A percentile compares a stretch with the other conserved stretches of the same genome.
Conservation (phyloP, 1,140 invertebrate species). For the Philopotamus ludificatus region DNA sequence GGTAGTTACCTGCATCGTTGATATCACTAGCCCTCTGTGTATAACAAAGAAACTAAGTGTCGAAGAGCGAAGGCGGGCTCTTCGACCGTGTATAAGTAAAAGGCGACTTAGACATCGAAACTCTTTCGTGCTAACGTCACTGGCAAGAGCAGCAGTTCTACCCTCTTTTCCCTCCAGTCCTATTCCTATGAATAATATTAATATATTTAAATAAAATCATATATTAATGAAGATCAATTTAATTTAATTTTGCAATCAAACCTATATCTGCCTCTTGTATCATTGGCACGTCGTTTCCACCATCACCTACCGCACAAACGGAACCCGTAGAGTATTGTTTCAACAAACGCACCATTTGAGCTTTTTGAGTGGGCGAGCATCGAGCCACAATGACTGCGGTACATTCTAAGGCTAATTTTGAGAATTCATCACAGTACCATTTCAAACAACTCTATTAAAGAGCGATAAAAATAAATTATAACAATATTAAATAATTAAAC, state of each 20-base stretch:
- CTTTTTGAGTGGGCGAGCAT: conserved; percentile 99
- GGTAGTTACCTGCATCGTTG: conserved; percentile 98
- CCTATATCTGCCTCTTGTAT: conserved; percentile 94
- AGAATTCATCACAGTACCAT: conserved; percentile 94
- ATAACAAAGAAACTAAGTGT: conserved; percentile 98
- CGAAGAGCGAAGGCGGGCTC: conserved; percentile 95
- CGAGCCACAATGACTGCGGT: conserved; percentile 95
- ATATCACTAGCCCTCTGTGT: conserved; percentile 96
- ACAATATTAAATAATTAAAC: background rate
- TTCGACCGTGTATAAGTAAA: conserved; percentile 91
- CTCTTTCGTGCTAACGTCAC: conserved; percentile 97
- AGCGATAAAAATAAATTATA: background rate
- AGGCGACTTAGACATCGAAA: conserved; percentile 86
- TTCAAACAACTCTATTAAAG: conserved; percentile 75
- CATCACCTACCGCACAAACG: conserved; percentile 80
- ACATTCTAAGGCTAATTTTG: conserved; percentile 89
- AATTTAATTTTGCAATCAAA: conserved; percentile 28
- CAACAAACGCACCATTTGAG: conserved; percentile 89
- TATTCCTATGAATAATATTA: conserved; percentile 65
- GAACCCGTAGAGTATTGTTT: conserved; percentile 78
- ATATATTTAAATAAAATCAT: conserved; percentile 14
- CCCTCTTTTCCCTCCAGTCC: conserved; percentile 95
- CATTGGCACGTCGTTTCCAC: conserved; percentile 89
- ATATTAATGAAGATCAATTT: background rate
- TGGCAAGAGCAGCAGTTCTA: conserved; percentile 93